Percentiles rank a stretch among this genome's conserved stretches.
Conservation (phyloP, 2,797 vertebrate genomes). For the Falco concolor region DNA sequence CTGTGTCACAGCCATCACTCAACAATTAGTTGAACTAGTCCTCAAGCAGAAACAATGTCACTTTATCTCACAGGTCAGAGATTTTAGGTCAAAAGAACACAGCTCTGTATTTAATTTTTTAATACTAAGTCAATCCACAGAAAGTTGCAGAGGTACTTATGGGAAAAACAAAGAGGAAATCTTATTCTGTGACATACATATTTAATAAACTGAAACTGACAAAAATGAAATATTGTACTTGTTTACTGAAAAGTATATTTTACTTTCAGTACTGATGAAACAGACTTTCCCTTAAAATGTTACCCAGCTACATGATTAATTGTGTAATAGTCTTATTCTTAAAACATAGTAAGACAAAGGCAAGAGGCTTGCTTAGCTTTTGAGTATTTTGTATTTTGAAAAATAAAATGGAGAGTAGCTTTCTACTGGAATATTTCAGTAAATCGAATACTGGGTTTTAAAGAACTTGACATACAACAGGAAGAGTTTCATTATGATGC, state of each 20-base stretch:
- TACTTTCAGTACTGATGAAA: background rate
- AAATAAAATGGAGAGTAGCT: constrained; percentile 84
- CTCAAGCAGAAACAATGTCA: background rate
- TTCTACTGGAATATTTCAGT: constrained; percentile 89
- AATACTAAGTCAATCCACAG: background rate
- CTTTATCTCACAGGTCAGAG: constrained; percentile 19
- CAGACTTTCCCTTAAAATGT: background rate
- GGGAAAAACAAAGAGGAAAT: background rate
- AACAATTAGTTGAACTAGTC: constrained; percentile 16
- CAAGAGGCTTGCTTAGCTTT: background rate
- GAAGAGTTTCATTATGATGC: constrained; percentile 83
- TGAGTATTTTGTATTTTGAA: background rate
- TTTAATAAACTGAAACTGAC: background rate
- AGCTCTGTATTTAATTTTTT: background rate
- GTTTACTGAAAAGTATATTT: background rate
- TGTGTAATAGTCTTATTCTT: background rate
- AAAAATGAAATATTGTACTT: background rate
- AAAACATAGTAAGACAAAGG: background rate
- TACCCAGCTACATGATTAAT: background rate
- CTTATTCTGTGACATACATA: background rate
- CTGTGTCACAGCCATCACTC: constrained; percentile 11
- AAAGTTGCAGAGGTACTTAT: background rate
- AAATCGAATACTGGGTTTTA: constrained; percentile 84
- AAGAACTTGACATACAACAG: constrained; percentile 74
- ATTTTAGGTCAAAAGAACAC: background rate